Conservation (phyloP, 2,113 vertebrate species). For the Elaphurus davidianus region DNA sequence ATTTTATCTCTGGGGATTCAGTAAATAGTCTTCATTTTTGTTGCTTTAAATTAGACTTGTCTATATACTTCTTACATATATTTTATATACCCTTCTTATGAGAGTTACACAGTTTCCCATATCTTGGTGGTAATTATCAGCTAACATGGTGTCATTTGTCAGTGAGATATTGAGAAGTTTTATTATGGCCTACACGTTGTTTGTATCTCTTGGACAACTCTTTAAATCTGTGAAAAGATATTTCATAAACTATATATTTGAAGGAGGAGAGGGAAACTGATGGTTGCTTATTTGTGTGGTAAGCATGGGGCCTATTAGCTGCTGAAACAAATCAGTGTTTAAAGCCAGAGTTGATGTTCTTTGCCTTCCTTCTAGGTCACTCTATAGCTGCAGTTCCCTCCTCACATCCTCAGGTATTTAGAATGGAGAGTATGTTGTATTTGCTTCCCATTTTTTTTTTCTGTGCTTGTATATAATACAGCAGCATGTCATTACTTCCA, state of each 20-base stretch:
- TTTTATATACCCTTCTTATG: background rate
- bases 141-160: background rate
- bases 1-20: background rate
- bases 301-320: background rate
- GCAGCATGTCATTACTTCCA: background rate
- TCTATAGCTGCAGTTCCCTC: background rate
- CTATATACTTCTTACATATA: background rate
- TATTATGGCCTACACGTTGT: background rate
- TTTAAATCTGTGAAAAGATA: background rate
- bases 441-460: background rate
- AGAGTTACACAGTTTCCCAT: background rate
- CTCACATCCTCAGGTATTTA: background rate
- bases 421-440: background rate
- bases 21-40: background rate
- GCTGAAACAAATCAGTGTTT: background rate
- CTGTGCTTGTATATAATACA: background rate
- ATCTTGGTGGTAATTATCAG: background rate
- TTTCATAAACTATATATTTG: background rate
- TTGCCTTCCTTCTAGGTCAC: background rate
- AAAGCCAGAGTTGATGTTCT: background rate
- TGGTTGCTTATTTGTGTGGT: background rate
- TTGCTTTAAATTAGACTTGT: background rate
- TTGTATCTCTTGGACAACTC: background rate
- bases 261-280: background rate
- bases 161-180: background rate